A percentile compares a stretch with the other conserved stretches of the same genome.
phyloP scores from a whole-genome alignment of 2,113 vertebrate species.

The Phoenicopterus ruber region DNA sequence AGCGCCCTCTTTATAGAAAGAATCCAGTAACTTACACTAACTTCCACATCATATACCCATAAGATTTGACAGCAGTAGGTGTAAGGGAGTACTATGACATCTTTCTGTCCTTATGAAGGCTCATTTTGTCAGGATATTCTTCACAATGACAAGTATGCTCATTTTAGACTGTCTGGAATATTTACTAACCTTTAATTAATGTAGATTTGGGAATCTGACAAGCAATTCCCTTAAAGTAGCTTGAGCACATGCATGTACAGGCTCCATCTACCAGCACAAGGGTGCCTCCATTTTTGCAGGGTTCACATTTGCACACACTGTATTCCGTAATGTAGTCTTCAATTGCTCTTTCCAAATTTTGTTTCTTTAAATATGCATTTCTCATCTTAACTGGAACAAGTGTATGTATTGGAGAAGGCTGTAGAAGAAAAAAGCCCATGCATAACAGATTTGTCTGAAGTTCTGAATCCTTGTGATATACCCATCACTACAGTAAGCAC shows the following conservation, averaged over 20 bases:
- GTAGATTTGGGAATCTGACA: slow-evolving; percentile 76
- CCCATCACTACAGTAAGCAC: background rate
- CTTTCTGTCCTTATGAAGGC: background rate
- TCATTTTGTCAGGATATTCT: background rate
- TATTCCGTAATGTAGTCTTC: slow-evolving; percentile 84
- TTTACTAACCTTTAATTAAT: slow-evolving; percentile 57
- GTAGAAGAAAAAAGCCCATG: background rate
- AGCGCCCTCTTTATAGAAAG: background rate
- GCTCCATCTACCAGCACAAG: slow-evolving; percentile 78
- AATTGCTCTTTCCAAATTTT: slow-evolving; percentile 80
- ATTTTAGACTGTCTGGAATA: background rate
- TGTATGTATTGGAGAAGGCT: slow-evolving; percentile 77
- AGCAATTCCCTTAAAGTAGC: slow-evolving; percentile 73
- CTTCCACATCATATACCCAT: background rate
- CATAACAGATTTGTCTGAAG: background rate
- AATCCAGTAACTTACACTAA: background rate
- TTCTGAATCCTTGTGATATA: background rate
- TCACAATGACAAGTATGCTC: background rate
- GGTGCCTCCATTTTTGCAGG: slow-evolving; percentile 85
- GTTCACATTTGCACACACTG: slow-evolving; percentile 81
- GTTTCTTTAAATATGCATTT: slow-evolving; percentile 70
- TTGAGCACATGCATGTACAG: slow-evolving; percentile 81
- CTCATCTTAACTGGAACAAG: slow-evolving; percentile 79
- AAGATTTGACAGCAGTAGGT: background rate
- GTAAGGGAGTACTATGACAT: background rate